A percentile compares a stretch with the other conserved stretches of the same genome.
Conservation (phyloP, 2,888 invertebrate genomes). For the Eumerus sabulonum region DNA sequence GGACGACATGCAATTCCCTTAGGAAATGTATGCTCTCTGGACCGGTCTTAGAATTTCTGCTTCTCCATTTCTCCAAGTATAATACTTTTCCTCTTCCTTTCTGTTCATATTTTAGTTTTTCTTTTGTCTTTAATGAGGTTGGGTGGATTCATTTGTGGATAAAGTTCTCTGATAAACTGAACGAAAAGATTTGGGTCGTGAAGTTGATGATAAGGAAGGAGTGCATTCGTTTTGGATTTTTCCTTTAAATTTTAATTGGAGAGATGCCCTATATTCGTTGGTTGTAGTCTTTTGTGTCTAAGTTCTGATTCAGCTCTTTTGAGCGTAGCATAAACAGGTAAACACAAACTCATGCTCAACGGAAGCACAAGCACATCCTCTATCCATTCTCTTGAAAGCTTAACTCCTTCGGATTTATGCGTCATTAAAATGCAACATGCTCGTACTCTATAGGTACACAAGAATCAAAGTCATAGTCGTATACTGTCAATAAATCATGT, state of each 20-base stretch:
- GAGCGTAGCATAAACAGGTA: no score
- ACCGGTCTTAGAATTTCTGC: constrained; percentile 6
- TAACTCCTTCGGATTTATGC: no score
- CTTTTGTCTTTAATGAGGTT: constrained; percentile 19
- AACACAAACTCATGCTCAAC: no score
- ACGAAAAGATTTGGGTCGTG: constrained; percentile 51
- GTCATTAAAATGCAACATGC: constrained; percentile 23
- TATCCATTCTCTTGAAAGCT: no score
- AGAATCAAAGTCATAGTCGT: not conserved
- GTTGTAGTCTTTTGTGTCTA: no score
- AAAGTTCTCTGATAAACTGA: constrained; percentile 27
- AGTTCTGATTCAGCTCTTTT: no score
- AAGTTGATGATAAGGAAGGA: constrained; percentile 49
- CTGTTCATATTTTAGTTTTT: not conserved
- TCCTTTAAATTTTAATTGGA: no score
- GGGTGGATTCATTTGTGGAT: constrained; percentile 22
- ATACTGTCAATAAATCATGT: constrained; percentile 49
- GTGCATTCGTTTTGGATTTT: constrained; percentile 34
- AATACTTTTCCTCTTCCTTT: no score
- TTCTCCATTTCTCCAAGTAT: not conserved
- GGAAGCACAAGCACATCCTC: no score
- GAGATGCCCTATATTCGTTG: no score
- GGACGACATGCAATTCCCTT: constrained; percentile 32
- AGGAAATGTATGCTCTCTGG: constrained; percentile 45
- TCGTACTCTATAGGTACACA: constrained; percentile 25